These are phyloP conservation scores for Pipistrellus kuhlii DNA, from an alignment of 2,797 vertebrate species.

Conservation along the genomic window DNA sequence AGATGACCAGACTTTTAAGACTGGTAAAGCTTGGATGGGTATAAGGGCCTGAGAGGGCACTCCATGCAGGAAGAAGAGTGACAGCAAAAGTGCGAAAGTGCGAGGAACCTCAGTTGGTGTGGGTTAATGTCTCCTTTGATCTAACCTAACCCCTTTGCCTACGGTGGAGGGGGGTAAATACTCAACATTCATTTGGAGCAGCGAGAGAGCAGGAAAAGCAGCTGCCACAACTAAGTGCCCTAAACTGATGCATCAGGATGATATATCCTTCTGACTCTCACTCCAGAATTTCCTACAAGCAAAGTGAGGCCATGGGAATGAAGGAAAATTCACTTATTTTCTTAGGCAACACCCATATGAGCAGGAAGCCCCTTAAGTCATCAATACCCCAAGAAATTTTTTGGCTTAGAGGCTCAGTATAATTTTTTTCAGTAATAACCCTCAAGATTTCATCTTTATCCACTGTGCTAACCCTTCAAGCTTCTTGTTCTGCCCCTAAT, in stretches of 20 bases:
- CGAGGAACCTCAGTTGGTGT: neutral
- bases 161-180: neutral
- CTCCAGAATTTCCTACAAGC: neutral
- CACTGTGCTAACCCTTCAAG: neutral
- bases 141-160: neutral
- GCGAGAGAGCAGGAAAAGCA: neutral
- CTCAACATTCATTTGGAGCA: neutral
- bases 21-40: neutral
- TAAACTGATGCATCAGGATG: neutral
- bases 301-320: neutral
- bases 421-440: conserved; percentile 7
- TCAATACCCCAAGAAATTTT: neutral
- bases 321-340: neutral
- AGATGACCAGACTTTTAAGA: neutral
- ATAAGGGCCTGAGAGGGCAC: neutral
- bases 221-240: neutral
- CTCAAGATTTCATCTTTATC: neutral
- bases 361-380: neutral
- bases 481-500: neutral
- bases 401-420: neutral
- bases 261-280: neutral
- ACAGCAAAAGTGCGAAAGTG: neutral
- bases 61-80: neutral
- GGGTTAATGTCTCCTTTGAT: neutral
- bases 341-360: neutral